phyloP scores from a whole-genome alignment of 1,140 invertebrate genomes.

The Drosophila seguyi region DNA sequence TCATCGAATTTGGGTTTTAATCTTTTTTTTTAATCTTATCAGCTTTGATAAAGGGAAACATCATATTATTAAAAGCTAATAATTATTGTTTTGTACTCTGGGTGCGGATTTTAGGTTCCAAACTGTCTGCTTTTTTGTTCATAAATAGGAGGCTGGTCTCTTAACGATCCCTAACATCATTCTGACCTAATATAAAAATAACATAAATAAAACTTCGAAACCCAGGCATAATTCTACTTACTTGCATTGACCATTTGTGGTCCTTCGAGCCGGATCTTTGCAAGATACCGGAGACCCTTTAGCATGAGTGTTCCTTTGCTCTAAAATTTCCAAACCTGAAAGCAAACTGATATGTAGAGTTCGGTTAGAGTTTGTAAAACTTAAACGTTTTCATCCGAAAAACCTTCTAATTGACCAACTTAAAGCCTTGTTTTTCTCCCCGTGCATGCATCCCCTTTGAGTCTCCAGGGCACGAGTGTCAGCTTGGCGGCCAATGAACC shows the following conservation, averaged over 20 bases:
- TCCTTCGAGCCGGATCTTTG: background rate
- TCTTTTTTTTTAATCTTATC: slow-evolving; percentile 6
- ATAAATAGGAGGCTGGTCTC: background rate
- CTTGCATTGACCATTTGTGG: no score
- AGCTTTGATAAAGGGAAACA: background rate
- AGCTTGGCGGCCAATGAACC: slow-evolving; percentile 71
- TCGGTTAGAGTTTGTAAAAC: background rate
- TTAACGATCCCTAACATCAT: no score
- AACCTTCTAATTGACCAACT: background rate
- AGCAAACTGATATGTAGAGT: background rate
- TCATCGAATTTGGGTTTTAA: background rate
- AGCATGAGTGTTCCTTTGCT: background rate
- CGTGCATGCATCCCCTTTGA: background rate
- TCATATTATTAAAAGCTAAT: background rate
- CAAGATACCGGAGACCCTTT: background rate
- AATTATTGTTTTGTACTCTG: background rate
- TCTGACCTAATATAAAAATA: no score
- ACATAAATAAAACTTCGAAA: background rate
- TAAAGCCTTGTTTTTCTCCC: background rate
- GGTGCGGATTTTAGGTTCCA: background rate
- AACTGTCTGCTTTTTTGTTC: background rate
- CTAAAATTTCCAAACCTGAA: background rate
- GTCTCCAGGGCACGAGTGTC: slow-evolving; percentile 26
- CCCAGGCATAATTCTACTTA: no score
- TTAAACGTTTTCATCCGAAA: background rate